phyloP scores from a whole-genome alignment of 2,113 vertebrate genomes.

The Nicator chloris region DNA sequence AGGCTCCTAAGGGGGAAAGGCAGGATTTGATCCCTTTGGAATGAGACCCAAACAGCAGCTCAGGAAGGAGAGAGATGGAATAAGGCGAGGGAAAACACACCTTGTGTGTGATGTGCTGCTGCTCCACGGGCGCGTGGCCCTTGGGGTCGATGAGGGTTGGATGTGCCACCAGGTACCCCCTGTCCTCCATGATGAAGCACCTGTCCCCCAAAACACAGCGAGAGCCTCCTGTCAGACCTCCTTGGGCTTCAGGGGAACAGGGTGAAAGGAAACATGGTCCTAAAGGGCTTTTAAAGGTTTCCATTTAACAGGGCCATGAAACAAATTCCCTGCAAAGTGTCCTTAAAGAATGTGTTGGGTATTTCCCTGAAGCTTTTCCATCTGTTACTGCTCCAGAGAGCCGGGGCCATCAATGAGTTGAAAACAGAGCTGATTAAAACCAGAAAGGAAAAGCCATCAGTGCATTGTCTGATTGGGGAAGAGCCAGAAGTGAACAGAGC shows the following conservation, averaged over 20 bases:
- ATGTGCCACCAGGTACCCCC: slow-evolving; percentile 96
- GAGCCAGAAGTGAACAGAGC: not conserved
- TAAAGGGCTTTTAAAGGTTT: not conserved
- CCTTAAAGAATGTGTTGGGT: not conserved
- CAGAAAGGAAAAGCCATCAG: not conserved
- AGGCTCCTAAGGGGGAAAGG: slow-evolving; percentile 78
- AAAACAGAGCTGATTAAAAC: not conserved
- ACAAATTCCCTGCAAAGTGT: not conserved
- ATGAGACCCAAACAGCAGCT: not conserved
- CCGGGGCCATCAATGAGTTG: not conserved
- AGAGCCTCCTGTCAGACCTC: not conserved
- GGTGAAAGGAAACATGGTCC: rapidly evolving
- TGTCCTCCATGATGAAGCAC: slow-evolving; percentile 99
- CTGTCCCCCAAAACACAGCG: slow-evolving; percentile 46
- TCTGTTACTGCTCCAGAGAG: not conserved
- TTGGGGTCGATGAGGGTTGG: slow-evolving; percentile 99
- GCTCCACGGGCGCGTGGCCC: slow-evolving; percentile 95
- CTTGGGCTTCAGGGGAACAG: not conserved
- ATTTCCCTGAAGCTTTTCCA: not conserved
- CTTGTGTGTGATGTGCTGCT: slow-evolving; percentile 99
- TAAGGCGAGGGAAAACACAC: slow-evolving; percentile 51
- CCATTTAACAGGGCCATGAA: not conserved
- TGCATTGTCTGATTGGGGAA: not conserved
- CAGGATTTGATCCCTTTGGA: not conserved
- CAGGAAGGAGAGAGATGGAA: not conserved